Conservation (phyloP, 2,888 invertebrate species). For the Neria commutata region DNA sequence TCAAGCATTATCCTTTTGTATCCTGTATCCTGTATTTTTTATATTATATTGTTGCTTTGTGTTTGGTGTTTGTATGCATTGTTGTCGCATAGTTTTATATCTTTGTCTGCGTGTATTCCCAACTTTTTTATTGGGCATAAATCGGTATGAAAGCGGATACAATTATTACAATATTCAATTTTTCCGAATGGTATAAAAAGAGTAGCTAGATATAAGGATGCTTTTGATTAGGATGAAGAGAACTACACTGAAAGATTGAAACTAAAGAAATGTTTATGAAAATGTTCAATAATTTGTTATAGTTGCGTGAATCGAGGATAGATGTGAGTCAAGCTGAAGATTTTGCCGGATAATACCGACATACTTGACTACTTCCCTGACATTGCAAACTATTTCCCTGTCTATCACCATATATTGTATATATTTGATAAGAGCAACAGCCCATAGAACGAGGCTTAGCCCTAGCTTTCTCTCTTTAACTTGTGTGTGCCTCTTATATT, state of each 20-base stretch:
- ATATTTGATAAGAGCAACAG: too few species aligned
- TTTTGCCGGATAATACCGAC: too few species aligned
- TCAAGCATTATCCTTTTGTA: slow-evolving; percentile 22
- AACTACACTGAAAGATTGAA: neutral
- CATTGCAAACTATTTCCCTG: too few species aligned
- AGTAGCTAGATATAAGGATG: neutral
- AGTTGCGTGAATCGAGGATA: too few species aligned
- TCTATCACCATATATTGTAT: too few species aligned
- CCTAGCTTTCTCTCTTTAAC: too few species aligned
- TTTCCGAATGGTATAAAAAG: neutral
- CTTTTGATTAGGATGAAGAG: neutral
- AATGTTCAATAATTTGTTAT: too few species aligned
- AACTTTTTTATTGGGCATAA: neutral
- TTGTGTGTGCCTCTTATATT: too few species aligned
- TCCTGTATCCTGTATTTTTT: slow-evolving; percentile 7
- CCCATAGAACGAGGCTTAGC: too few species aligned
- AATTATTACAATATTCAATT: slow-evolving; percentile 7
- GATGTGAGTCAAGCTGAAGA: too few species aligned
- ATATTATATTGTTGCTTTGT: slow-evolving; percentile 14
- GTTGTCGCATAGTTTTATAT: neutral
- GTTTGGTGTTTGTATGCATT: slow-evolving; percentile 5
- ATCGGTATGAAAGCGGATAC: slow-evolving; percentile 14
- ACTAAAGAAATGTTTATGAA: too few species aligned
- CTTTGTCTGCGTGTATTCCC: neutral
- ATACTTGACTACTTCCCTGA: too few species aligned